Evolutionary conservation across 2,797 vertebrate genomes (phyloP).

Genomic region (Xiphorhynchus erythropygius): DNA sequence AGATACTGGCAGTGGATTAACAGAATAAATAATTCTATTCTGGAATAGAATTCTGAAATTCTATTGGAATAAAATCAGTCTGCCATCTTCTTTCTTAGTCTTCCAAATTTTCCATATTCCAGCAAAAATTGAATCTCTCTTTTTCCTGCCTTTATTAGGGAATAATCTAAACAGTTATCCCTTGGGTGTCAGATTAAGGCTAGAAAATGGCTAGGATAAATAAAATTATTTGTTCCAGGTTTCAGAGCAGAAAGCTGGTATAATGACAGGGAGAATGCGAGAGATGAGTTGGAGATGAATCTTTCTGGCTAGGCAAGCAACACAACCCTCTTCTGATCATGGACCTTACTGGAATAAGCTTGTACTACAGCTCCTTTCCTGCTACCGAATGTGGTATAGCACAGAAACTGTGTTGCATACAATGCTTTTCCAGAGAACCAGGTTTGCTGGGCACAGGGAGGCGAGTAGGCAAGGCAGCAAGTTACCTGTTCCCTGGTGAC

Average conservation of each 20-base stretch:
- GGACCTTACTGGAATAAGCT: not conserved
- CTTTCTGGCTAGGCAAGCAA: not conserved
- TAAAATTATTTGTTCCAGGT: not conserved
- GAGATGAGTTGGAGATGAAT: not conserved
- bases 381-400: not conserved
- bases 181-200: not conserved
- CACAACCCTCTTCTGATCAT: not conserved
- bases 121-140: not conserved
- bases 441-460: not conserved
- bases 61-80: not conserved
- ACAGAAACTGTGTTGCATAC: not conserved
- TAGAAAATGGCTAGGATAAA: not conserved
- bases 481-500: not conserved
- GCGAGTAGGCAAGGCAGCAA: not conserved
- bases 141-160: not conserved
- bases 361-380: not conserved
- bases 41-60: too few relatives aligned
- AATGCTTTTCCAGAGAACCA: not conserved
- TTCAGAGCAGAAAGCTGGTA: not conserved
- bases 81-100: not conserved
- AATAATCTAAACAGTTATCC: not conserved
- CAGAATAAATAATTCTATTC: not conserved
- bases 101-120: not conserved
- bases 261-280: not conserved
- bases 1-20: not conserved